Evolutionary conservation across 2,113 vertebrate species (phyloP), one percentile per base, ranked within the genome.

Genomic region (Pycnonotus jocosus): DNA sequence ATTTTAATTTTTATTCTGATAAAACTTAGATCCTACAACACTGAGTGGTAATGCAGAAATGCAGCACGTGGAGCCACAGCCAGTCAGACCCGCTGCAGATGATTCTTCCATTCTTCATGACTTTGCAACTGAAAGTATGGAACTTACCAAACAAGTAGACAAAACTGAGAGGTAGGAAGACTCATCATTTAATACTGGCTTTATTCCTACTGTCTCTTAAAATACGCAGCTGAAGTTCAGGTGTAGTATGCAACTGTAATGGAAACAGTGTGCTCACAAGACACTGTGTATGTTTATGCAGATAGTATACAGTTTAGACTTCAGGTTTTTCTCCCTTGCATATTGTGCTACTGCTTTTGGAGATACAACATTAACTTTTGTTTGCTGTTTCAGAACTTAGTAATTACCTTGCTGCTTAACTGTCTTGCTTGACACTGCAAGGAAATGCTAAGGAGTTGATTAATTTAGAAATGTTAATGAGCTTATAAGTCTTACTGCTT

Each of bases 161-260:
- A 27, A 73, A 51, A 44, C 23, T 11, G 62, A 86, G 91, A 97
- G 96, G 97, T 98, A 97, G 81, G 90, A 81, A 40, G 27, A 81
- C n/a, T 71, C 9, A n/a, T 74, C 10, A 31, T 28, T 74, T 68
- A 54, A 27, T 71, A 72, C 3, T 58, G 12, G 28, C 27, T 78
- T 83, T 40, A 57, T 51, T 66, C 25, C 17, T 86, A 10, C 47
- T 73, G 4, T 78, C 12, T 78, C 15, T 74, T 82, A 72, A 74
- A 84, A 88, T 48, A 33, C 3, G 22, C 47, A 86, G 44, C 44
- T 84, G 15, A 77, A 77, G 18, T 68, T n/a, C 19, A 37, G 40
- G 6, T 37, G 24, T 66, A 54, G 33, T 37, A 31, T 35, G 18
- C 0, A 0, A 27, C 51, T 50, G 4, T 68, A 47, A 23, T 31